Conservation (phyloP, 2,797 vertebrate species). For the Taeniopygia guttata region DNA sequence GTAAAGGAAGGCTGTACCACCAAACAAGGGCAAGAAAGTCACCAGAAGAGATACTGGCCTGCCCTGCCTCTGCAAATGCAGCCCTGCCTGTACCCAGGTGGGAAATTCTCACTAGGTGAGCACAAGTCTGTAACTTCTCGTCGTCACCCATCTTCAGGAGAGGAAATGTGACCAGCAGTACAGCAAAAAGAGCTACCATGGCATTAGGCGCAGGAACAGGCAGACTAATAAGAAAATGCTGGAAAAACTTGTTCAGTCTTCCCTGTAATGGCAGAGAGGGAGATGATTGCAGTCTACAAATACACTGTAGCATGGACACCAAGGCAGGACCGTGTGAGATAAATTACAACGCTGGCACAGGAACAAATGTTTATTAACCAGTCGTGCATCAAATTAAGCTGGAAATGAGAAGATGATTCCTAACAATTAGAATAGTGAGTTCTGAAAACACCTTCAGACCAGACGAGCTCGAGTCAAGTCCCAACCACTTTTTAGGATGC, state of each 20-base stretch:
- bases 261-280: not conserved
- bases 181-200: not conserved
- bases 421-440: not conserved
- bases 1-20: not conserved
- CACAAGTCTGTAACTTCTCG: not conserved
- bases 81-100: not conserved
- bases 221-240: not conserved
- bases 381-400: not conserved
- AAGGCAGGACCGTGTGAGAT: not conserved
- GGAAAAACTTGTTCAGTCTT: not conserved
- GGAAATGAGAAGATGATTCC: constrained; percentile 1
- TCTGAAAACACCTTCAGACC: not conserved
- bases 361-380: not conserved
- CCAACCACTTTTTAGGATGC: not conserved
- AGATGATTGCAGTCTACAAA: not conserved
- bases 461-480: fast-evolving
- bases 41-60: not conserved
- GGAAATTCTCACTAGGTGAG: not conserved
- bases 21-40: not conserved
- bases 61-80: not conserved
- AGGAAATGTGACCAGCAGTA: not conserved
- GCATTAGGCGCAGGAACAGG: not conserved
- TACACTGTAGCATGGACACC: not conserved
- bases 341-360: not conserved
- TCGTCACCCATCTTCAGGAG: not conserved